These are phyloP conservation scores for Pipistrellus pipistrellus DNA, from an alignment of 2,797 vertebrate species.

Conservation along the genomic window DNA sequence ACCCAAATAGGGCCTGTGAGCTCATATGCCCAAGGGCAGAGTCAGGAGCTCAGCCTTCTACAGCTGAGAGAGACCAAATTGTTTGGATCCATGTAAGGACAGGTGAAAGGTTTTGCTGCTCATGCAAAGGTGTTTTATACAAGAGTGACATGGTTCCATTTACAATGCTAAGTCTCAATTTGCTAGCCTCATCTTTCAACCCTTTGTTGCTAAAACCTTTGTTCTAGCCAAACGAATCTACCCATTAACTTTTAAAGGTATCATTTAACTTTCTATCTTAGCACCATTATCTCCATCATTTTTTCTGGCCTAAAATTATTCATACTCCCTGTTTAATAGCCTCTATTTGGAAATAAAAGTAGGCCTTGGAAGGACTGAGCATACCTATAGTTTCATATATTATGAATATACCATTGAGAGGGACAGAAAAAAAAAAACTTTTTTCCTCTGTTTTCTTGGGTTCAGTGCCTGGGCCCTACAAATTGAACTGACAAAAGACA, in stretches of 20 bases:
- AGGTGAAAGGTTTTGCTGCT: neutral
- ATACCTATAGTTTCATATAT: neutral
- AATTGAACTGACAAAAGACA: neutral
- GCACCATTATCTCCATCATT: neutral
- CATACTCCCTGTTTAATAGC: neutral
- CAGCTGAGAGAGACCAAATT: fast-evolving
- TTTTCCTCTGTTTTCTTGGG: neutral
- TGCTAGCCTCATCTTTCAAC: neutral
- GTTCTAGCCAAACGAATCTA: neutral
- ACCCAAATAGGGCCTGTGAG: neutral
- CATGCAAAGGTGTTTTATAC: neutral
- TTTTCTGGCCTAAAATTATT: neutral
- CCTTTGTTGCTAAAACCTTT: neutral
- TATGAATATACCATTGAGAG: neutral
- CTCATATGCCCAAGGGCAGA: neutral
- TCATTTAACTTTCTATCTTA: neutral
- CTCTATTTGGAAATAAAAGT: conserved; percentile 14
- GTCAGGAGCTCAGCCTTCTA: neutral
- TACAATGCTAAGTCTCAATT: neutral
- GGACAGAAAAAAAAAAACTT: neutral
- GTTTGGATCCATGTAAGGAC: neutral
- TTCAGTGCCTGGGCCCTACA: neutral
- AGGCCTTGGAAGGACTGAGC: neutral
- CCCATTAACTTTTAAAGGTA: neutral
- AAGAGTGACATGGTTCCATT: neutral